Conservation (phyloP, 2,797 vertebrate species). For the Spondyliosoma cantharus region DNA sequence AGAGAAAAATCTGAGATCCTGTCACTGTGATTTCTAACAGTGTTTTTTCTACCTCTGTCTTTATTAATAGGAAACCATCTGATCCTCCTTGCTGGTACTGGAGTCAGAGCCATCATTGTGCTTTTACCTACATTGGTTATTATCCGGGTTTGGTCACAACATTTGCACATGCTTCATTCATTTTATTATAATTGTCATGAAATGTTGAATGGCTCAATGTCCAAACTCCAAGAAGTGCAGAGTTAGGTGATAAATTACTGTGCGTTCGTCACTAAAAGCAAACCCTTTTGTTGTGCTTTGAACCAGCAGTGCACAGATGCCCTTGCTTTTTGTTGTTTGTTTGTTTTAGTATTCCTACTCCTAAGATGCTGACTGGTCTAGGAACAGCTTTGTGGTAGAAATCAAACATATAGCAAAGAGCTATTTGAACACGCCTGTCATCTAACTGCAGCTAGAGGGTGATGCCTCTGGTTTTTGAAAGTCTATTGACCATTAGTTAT, state of each 20-base stretch:
- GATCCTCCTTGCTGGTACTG: constrained; percentile 37
- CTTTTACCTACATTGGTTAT: constrained; percentile 37
- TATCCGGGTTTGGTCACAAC: constrained; percentile 36
- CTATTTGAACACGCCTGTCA: neutral
- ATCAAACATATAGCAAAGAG: neutral
- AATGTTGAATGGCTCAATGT: neutral
- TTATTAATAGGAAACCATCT: neutral
- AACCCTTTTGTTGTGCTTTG: too few species aligned
- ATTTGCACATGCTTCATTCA: too few species aligned
- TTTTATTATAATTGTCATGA: neutral
- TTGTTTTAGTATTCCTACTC: too few species aligned
- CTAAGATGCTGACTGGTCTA: too few species aligned
- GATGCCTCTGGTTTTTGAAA: neutral
- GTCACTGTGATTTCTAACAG: neutral
- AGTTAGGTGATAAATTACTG: too few species aligned
- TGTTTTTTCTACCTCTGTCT: neutral
- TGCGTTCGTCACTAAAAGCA: too few species aligned
- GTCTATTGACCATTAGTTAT: constrained; percentile 2
- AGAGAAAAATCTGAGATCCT: neutral
- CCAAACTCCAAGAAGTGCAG: neutral
- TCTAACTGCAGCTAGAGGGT: neutral
- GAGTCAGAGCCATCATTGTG: constrained; percentile 24
- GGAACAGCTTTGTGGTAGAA: neutral
- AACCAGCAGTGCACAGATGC: too few species aligned
- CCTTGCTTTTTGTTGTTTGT: too few species aligned